Conservation (phyloP, 2,797 vertebrate genomes). For the Columba guinea region DNA sequence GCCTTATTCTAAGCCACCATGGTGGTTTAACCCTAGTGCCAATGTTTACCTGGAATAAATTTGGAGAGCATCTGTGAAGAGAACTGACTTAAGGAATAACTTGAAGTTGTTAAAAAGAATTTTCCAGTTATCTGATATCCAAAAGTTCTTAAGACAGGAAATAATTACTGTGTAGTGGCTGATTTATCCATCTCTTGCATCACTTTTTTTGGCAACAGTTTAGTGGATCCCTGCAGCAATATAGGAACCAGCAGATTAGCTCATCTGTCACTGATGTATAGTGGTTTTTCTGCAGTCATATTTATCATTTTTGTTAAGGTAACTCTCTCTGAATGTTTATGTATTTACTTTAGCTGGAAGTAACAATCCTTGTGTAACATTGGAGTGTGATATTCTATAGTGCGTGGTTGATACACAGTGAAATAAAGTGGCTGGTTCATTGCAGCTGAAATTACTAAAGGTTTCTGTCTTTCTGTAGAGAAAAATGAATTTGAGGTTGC, state of each 20-base stretch:
- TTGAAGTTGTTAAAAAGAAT: background rate
- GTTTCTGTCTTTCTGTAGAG: background rate
- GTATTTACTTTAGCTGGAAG: background rate
- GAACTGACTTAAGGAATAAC: background rate
- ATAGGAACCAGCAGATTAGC: background rate
- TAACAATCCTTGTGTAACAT: background rate
- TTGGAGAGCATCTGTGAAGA: background rate
- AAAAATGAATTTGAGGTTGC: background rate
- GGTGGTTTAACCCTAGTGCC: background rate
- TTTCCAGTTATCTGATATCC: background rate
- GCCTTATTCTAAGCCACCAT: background rate
- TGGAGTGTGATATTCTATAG: background rate
- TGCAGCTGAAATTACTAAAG: background rate
- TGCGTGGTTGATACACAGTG: background rate
- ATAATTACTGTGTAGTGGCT: background rate
- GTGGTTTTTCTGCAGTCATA: background rate
- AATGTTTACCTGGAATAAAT: background rate
- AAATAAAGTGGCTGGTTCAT: background rate
- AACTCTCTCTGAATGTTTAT: background rate
- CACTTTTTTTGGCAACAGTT: background rate
- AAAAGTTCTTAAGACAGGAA: background rate
- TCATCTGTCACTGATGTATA: background rate
- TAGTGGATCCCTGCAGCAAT: background rate
- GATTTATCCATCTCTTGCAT: background rate
- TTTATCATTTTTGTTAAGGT: background rate